Conservation (phyloP, 2,113 vertebrate genomes). For the Lanius collurio region DNA sequence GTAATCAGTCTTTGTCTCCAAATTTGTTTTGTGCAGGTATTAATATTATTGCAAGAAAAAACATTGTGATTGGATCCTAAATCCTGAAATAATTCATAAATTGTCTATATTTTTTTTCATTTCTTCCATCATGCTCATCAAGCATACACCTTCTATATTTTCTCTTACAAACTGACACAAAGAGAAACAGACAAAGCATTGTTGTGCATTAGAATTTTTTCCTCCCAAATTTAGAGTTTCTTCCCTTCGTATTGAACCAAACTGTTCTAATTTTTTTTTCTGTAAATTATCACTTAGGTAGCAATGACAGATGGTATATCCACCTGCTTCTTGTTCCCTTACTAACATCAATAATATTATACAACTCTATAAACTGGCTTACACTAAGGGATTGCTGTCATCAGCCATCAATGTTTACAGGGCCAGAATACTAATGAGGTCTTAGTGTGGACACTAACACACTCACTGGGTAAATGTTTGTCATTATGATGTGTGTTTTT, state of each 20-base stretch:
- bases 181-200: background rate
- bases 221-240: background rate
- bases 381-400: conserved; percentile 5
- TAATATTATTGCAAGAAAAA: background rate
- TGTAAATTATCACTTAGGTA: conserved; percentile 13
- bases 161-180: background rate
- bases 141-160: background rate
- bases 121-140: background rate
- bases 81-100: background rate
- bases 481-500: background rate
- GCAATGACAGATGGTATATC: conserved; percentile 40
- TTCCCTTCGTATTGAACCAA: background rate
- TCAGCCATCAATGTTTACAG: background rate
- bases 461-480: background rate
- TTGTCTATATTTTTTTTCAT: background rate
- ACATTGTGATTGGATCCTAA: background rate
- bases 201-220: background rate
- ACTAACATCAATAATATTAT: conserved; percentile 37
- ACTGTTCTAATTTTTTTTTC: background rate
- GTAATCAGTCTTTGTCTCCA: background rate
- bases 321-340: conserved; percentile 39
- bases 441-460: background rate
- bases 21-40: background rate
- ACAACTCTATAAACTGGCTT: conserved; percentile 30
- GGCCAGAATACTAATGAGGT: background rate